Conservation (phyloP, 2,888 invertebrate genomes). For the Ormyrus pomaceus region DNA sequence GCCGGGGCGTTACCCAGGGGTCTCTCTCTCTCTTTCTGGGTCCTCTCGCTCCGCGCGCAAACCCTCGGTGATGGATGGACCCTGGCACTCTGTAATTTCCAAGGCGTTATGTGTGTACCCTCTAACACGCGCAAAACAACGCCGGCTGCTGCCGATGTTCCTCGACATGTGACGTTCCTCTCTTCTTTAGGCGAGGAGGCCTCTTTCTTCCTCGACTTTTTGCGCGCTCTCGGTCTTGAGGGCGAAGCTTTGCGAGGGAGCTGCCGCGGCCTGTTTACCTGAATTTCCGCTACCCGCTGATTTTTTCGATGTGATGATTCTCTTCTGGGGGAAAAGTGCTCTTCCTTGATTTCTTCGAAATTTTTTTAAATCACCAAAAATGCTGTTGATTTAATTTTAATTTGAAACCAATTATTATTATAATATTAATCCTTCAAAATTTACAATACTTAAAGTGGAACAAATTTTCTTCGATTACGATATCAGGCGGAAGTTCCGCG, state of each 20-base stretch:
- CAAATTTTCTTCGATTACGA: no score
- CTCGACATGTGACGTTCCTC: conserved; percentile 59
- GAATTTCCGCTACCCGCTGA: conserved; percentile 23
- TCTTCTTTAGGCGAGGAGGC: conserved; percentile 30
- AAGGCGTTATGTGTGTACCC: conserved; percentile 73
- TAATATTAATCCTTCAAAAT: no score
- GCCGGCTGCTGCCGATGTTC: conserved; percentile 57
- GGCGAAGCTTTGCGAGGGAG: conserved; percentile 4
- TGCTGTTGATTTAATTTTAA: no score
- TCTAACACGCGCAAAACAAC: conserved; percentile 65
- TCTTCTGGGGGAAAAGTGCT: conserved; percentile 7
- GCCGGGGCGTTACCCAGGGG: conserved; percentile 70
- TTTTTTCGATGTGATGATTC: not conserved
- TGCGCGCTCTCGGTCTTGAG: not conserved
- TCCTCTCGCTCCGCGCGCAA: conserved; percentile 25
- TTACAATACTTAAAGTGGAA: no score
- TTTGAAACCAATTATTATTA: no score
- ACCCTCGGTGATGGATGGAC: conserved; percentile 72
- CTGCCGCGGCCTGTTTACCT: conserved; percentile 10
- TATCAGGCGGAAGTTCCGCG: no score
- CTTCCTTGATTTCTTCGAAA: not conserved
- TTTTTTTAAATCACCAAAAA: not conserved
- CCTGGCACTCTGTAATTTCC: conserved; percentile 72
- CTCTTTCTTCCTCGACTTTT: not conserved
- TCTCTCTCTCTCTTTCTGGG: conserved; percentile 59